Conservation (phyloP, 2,797 vertebrate species). For the Heliangelus exortis region DNA sequence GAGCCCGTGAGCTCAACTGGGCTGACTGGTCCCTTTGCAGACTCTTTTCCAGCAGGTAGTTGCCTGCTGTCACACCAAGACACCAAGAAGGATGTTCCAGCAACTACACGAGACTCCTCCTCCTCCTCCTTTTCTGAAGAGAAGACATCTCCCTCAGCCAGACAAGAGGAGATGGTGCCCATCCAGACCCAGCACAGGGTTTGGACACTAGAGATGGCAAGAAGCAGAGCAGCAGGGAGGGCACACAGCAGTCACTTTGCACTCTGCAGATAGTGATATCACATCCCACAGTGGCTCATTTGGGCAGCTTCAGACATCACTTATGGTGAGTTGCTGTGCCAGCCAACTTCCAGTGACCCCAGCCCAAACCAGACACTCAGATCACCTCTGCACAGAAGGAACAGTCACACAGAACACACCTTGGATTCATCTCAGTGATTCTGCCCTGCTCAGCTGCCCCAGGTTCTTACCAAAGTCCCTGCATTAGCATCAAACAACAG, state of each 20-base stretch:
- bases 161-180: neutral
- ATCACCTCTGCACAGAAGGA: neutral
- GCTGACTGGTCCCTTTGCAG: neutral
- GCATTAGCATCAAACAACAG: neutral
- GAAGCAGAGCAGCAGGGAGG: neutral
- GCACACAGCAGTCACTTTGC: neutral
- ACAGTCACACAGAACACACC: neutral
- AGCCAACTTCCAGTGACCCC: neutral
- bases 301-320: neutral
- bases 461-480: neutral
- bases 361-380: neutral
- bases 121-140: neutral
- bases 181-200: fast-evolving
- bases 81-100: neutral
- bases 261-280: neutral
- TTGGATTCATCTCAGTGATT: neutral
- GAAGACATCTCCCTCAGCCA: neutral
- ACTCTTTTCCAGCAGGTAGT: neutral
- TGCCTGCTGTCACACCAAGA: neutral
- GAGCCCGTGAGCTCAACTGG: neutral
- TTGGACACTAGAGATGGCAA: neutral
- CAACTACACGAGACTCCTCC: neutral
- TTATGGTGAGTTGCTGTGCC: neutral
- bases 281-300: neutral
- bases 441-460: neutral